phyloP scores from a whole-genome alignment of 2,888 invertebrate genomes.

The Rugalucina vietnamica region DNA sequence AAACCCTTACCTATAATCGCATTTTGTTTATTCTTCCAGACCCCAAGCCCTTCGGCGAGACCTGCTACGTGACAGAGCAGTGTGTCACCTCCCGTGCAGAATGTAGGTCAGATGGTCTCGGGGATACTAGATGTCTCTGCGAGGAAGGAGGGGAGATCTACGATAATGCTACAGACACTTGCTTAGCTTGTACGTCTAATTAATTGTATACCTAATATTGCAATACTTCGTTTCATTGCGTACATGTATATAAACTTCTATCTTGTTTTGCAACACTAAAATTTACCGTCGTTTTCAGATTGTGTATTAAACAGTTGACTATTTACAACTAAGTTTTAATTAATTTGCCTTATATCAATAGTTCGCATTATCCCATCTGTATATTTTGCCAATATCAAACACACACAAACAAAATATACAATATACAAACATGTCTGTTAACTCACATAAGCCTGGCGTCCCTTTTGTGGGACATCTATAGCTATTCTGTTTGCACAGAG shows the following conservation, averaged over 20 bases:
- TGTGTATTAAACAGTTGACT: too few species aligned
- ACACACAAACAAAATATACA: too few species aligned
- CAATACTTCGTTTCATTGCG: background rate
- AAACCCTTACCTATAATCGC: too few species aligned
- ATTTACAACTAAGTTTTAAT: too few species aligned
- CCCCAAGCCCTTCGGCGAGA: conserved; percentile 18
- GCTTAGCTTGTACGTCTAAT: conserved; percentile 34
- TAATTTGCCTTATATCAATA: too few species aligned
- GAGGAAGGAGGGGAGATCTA: conserved; percentile 28
- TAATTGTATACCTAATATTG: background rate
- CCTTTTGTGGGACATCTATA: background rate
- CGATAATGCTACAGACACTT: conserved; percentile 32
- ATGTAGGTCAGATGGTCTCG: conserved; percentile 43
- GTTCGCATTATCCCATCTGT: too few species aligned
- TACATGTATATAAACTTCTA: background rate
- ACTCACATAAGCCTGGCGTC: too few species aligned
- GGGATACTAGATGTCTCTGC: conserved; percentile 39
- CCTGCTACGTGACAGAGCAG: conserved; percentile 38
- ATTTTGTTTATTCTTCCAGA: conserved; percentile 38
- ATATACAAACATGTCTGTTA: too few species aligned
- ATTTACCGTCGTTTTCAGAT: too few species aligned
- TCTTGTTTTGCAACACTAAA: too few species aligned
- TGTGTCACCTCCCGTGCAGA: conserved; percentile 35
- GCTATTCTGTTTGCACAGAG: too few species aligned
- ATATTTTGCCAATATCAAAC: too few species aligned